Conservation (phyloP, 2,113 vertebrate species). For the Pleuronectes platessa region DNA sequence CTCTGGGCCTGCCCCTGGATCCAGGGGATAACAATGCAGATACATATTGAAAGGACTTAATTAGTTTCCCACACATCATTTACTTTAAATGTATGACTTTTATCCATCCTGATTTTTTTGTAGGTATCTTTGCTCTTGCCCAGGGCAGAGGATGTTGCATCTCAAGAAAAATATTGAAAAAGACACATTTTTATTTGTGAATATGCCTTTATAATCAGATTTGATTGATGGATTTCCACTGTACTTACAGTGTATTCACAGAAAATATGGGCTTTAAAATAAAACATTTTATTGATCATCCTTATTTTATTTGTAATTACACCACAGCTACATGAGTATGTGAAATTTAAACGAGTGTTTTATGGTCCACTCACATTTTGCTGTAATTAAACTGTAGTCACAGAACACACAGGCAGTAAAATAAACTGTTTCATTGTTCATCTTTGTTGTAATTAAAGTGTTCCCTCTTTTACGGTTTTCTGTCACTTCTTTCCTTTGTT, state of each 20-base stretch:
- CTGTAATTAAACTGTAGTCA: neutral
- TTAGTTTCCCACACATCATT: neutral
- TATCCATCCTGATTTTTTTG: too few relatives aligned
- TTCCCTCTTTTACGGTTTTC: neutral
- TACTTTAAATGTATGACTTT: too few relatives aligned
- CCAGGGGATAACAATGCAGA: too few relatives aligned
- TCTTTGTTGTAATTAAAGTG: neutral
- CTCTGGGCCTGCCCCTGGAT: too few relatives aligned
- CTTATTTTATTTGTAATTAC: neutral
- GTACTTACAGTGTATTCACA: neutral
- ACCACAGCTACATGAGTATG: neutral
- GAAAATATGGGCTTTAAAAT: neutral
- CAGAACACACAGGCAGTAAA: neutral
- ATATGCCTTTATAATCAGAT: neutral
- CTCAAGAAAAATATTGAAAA: too few relatives aligned
- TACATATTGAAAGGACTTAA: too few relatives aligned
- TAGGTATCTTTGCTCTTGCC: too few relatives aligned
- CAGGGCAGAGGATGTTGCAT: too few relatives aligned
- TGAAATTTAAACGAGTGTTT: neutral
- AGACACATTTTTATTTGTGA: too few relatives aligned
- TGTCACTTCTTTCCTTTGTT: neutral
- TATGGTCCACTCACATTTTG: neutral
- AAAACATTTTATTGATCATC: neutral
- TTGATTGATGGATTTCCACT: neutral
- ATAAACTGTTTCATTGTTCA: neutral